Evolutionary conservation across 2,888 invertebrate genomes (phyloP).

Genomic region (Argyra leucocephala): DNA sequence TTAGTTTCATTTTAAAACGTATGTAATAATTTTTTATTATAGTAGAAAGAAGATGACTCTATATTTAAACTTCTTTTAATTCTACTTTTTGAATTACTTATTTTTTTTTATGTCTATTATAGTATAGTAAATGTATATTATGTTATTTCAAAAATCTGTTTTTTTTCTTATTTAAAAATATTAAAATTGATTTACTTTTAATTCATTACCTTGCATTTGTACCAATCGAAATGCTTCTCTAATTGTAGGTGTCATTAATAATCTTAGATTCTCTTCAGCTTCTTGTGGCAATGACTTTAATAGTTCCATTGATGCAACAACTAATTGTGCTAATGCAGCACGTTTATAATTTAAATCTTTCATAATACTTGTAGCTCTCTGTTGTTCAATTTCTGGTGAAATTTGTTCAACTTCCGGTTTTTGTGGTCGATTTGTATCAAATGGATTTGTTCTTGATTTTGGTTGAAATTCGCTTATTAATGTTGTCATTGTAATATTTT

Average conservation of each 20-base stretch:
- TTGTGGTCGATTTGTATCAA: slow-evolving; percentile 41
- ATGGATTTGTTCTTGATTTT: slow-evolving; percentile 41
- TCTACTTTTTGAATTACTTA: neutral
- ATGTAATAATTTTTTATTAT: neutral
- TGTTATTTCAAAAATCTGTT: too few species aligned
- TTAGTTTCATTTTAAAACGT: neutral
- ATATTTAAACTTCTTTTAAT: neutral
- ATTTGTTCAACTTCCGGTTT: slow-evolving; percentile 51
- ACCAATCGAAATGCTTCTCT: slow-evolving; percentile 43
- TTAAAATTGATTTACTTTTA: slow-evolving; percentile 43
- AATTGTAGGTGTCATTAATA: slow-evolving; percentile 43
- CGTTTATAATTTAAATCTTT: slow-evolving; percentile 83
- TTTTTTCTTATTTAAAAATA: too few species aligned
- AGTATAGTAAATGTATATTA: too few species aligned
- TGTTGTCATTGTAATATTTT: slow-evolving; percentile 42
- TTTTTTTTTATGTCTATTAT: neutral
- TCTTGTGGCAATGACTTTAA: slow-evolving; percentile 54
- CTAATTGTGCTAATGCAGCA: slow-evolving; percentile 73
- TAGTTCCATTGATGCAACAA: slow-evolving; percentile 76
- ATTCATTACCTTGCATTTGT: slow-evolving; percentile 43
- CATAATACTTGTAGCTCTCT: slow-evolving; percentile 68
- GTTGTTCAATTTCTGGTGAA: slow-evolving; percentile 74
- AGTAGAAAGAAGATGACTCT: neutral
- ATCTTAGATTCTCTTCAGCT: slow-evolving; percentile 46
- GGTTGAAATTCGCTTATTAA: slow-evolving; percentile 42